These are phyloP conservation scores for Danio tinwini DNA, from an alignment of 2,797 vertebrate genomes.

Conservation along the genomic window DNA sequence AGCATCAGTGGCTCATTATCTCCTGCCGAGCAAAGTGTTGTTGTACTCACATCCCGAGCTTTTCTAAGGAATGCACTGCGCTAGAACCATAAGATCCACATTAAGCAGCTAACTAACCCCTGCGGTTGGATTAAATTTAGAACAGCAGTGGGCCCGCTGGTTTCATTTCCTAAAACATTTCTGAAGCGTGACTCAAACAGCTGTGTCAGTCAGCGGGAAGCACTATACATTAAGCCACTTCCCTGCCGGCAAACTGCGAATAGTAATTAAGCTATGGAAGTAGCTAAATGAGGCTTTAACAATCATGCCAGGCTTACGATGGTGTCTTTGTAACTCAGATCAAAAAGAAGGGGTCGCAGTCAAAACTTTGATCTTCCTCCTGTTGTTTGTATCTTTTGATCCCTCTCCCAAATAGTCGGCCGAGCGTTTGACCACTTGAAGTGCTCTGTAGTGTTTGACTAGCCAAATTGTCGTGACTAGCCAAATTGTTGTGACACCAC, in stretches of 20 bases:
- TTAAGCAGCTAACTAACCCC: slow-evolving; percentile 38
- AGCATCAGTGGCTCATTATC: background rate
- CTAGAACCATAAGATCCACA: slow-evolving; percentile 24
- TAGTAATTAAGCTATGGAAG: slow-evolving; percentile 65
- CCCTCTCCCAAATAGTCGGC: background rate
- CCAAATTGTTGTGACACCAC: slow-evolving; percentile 11
- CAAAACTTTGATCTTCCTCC: slow-evolving; percentile 23
- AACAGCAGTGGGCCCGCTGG: slow-evolving; percentile 49
- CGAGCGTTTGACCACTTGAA: slow-evolving; percentile 11
- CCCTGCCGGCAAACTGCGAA: slow-evolving; percentile 51
- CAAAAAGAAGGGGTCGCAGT: slow-evolving; percentile 18
- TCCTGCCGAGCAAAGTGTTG: slow-evolving; percentile 10
- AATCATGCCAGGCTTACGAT: slow-evolving; percentile 52
- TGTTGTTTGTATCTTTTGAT: slow-evolving; percentile 30
- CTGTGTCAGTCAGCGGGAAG: slow-evolving; percentile 55
- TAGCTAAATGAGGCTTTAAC: slow-evolving; percentile 63
- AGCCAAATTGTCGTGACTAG: slow-evolving; percentile 5
- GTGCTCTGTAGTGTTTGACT: background rate
- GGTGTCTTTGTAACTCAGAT: slow-evolving; percentile 32
- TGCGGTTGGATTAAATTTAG: slow-evolving; percentile 52
- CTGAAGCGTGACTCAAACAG: slow-evolving; percentile 56
- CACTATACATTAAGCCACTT: slow-evolving; percentile 55
- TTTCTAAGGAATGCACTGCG: slow-evolving; percentile 31
- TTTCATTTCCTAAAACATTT: slow-evolving; percentile 59
- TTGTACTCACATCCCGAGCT: slow-evolving; percentile 15